A percentile compares a stretch with the other conserved stretches of the same genome.
phyloP scores from a whole-genome alignment of 1,140 invertebrate species.

The Diachasmimorpha longicaudata region DNA sequence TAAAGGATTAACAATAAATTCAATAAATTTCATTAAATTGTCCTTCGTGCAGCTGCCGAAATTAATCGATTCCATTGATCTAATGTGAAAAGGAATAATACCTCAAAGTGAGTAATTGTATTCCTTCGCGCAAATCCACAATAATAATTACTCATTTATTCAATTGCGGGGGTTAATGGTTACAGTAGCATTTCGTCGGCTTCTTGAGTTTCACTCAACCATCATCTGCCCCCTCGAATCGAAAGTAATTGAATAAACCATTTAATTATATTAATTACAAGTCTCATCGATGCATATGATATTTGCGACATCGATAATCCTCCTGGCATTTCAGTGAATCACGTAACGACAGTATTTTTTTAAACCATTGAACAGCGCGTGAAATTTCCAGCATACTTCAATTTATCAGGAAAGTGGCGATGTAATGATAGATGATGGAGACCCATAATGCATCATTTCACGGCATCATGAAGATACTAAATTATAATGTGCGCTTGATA shows the following conservation, averaged over 20 bases:
- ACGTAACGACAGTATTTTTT: neutral
- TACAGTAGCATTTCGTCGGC: neutral
- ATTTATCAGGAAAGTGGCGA: neutral
- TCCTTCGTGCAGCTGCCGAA: neutral
- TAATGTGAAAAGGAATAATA: neutral
- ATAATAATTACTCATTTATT: neutral
- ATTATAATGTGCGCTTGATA: neutral
- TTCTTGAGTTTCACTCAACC: neutral
- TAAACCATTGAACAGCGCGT: neutral
- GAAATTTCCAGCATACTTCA: neutral
- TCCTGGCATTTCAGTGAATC: neutral
- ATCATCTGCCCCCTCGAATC: neutral
- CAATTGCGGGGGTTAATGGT: neutral
- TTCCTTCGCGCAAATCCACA: neutral
- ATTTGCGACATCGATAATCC: neutral
- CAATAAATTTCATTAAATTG: neutral
- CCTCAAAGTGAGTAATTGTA: neutral
- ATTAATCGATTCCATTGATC: neutral
- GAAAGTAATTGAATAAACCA: neutral
- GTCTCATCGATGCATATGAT: neutral
- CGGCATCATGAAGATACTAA: neutral
- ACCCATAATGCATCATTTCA: neutral
- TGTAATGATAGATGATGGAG: neutral
- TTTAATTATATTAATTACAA: neutral
- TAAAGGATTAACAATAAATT: neutral